These are phyloP conservation scores for Aspidapion aeneum DNA, from an alignment of 2,888 invertebrate genomes.

Conservation along the genomic window DNA sequence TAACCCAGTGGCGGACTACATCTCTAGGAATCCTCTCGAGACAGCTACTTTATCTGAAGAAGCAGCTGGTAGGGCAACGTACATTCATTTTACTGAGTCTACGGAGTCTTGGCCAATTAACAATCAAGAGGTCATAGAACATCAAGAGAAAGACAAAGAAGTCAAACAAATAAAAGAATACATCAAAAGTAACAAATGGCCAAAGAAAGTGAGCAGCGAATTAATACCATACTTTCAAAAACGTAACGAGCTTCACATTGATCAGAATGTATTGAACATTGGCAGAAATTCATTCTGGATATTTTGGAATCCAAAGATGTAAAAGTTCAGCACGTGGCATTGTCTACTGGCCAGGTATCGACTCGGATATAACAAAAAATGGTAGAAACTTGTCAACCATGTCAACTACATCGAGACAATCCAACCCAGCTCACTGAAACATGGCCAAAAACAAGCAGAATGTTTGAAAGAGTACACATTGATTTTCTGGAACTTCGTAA, in stretches of 20 bases:
- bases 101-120: slow-evolving; percentile 10
- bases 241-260: not conserved
- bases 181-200: not conserved
- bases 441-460: slow-evolving; percentile 5
- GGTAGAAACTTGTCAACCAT: slow-evolving; percentile 10
- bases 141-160: slow-evolving; percentile 1
- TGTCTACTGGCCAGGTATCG: slow-evolving; percentile 16
- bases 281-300: slow-evolving; percentile 10
- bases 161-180: not conserved
- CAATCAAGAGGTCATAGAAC: slow-evolving; percentile 4
- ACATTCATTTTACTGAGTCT: slow-evolving; percentile 7
- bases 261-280: not conserved
- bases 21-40: slow-evolving; percentile 8
- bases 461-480: slow-evolving; percentile 10
- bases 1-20: slow-evolving; percentile 8
- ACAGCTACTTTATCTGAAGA: slow-evolving; percentile 8
- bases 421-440: slow-evolving; percentile 3
- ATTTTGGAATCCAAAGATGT: slow-evolving; percentile 12
- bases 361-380: slow-evolving; percentile 10
- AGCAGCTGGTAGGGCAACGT: slow-evolving; percentile 2
- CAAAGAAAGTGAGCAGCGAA: not conserved
- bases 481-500: slow-evolving; percentile 14
- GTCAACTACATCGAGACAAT: slow-evolving; percentile 5
- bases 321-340: slow-evolving; percentile 10
- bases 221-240: not conserved